Percentiles rank a stretch among this genome's conserved stretches.
phyloP scores from a whole-genome alignment of 2,797 vertebrate species.

The Falco rusticolus region DNA sequence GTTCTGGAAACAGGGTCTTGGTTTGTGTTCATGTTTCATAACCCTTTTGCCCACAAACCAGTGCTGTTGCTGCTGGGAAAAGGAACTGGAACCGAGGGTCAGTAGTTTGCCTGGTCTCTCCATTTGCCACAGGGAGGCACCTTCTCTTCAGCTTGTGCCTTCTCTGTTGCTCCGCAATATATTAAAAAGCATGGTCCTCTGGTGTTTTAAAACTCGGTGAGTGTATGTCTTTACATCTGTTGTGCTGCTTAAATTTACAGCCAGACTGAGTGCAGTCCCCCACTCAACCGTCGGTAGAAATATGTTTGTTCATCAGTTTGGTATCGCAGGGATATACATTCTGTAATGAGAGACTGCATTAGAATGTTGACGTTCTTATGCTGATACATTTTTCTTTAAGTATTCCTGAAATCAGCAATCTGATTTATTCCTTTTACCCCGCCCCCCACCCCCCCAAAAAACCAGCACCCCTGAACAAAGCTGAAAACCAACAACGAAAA shows the following conservation, averaged over 20 bases:
- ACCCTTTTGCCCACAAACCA: background rate
- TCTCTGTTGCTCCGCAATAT: background rate
- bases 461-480: background rate
- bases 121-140: background rate
- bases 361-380: background rate
- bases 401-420: background rate
- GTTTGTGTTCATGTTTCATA: background rate
- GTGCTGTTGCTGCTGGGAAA: background rate
- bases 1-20: background rate
- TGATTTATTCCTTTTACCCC: background rate
- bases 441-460: background rate
- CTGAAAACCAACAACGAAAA: no score
- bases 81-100: background rate
- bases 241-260: background rate
- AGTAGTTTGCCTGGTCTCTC: background rate
- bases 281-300: fast-evolving
- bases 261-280: background rate
- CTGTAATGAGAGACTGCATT: background rate
- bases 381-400: background rate
- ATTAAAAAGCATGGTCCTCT: background rate
- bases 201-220: background rate
- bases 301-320: background rate
- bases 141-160: background rate
- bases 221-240: background rate
- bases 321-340: background rate